Percentiles rank a stretch among this genome's conserved stretches.
Evolutionary conservation across 2,888 invertebrate species (phyloP).

Genomic region (Rhynchonema sp.): DNA sequence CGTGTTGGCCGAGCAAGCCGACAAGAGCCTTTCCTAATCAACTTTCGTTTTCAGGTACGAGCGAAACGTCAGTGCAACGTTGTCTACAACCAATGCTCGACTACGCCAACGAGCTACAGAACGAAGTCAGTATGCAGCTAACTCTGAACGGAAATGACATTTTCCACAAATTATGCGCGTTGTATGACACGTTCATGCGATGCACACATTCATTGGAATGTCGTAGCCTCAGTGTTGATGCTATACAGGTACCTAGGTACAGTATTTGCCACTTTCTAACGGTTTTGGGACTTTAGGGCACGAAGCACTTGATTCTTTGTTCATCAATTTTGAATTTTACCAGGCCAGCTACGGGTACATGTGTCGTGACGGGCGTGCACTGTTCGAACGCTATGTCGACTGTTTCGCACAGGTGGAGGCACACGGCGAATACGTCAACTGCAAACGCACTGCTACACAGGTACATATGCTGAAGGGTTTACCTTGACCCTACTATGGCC

Average conservation of each 20-base stretch:
- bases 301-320: no score
- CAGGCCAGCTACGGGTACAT: constrained; percentile 23
- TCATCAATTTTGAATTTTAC: no score
- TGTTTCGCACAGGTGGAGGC: constrained; percentile 23
- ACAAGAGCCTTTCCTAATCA: no score
- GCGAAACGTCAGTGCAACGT: neutral
- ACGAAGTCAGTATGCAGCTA: neutral
- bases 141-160: constrained; percentile 8
- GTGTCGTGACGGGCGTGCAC: constrained; percentile 20
- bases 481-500: no score
- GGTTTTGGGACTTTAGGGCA: no score
- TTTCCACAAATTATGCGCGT: constrained; percentile 18
- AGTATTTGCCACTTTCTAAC: no score
- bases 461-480: no score
- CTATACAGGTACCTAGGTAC: no score
- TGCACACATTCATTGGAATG: neutral
- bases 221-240: neutral
- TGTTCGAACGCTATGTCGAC: constrained; percentile 21
- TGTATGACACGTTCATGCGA: constrained; percentile 18
- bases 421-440: constrained; percentile 18
- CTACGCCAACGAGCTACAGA: neutral
- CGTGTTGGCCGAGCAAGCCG: no score
- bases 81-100: constrained; percentile 2
- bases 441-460: no score
- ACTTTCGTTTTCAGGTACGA: no score